Base-by-base conservation (phyloP, 2,113 vertebrate species). In the Microcebus jonahi region DNA sequence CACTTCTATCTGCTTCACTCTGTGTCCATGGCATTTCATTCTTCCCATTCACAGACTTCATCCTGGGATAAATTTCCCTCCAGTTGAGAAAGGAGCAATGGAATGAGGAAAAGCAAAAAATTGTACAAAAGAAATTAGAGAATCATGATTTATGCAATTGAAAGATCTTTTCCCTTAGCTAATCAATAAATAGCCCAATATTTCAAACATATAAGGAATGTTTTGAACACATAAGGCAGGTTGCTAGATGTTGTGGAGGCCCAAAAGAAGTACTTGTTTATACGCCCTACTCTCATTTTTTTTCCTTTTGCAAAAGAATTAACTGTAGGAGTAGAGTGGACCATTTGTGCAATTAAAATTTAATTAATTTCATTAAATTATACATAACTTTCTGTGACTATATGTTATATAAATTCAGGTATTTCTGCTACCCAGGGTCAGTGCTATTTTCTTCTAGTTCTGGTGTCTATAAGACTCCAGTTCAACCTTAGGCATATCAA, bases 221-320 rank as follows among this genome's bases (percentile, higher is more conserved):
- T 85, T 92, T 95, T 85, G 50, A 94, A 95, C 29, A 65, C 34
- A 88, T 14, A 76, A 92, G 50, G 31, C 29, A 93, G 90, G 59
- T 80, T 90, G 48, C 50, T 87, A 80, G 75, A 76, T 80, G 10
- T 36, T 25, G 21, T 67, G 34, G 36, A 71, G 45, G 86, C 76
- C 91, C 59, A 82, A 57, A 85, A 88, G 59, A 95, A 90, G 39
- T 50, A 71, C 11, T 2, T 15, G 59, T 86, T 83, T 77, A 67
- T 92, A 31, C 8, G 89, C 42, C 61, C 15, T 67, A n/a, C n/a
- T 3, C 25, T 89, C 20, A 20, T 18, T 48, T 34, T 71, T 34
- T 71, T 88, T 84, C 71, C 57, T 63, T 70, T 71, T 50, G 25
- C 25, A 80, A 88, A 93, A 88, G 25, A 80, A 80, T 50, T 61